phyloP scores from a whole-genome alignment of 2,113 vertebrate species.

The Gymnorhina tibicen region DNA sequence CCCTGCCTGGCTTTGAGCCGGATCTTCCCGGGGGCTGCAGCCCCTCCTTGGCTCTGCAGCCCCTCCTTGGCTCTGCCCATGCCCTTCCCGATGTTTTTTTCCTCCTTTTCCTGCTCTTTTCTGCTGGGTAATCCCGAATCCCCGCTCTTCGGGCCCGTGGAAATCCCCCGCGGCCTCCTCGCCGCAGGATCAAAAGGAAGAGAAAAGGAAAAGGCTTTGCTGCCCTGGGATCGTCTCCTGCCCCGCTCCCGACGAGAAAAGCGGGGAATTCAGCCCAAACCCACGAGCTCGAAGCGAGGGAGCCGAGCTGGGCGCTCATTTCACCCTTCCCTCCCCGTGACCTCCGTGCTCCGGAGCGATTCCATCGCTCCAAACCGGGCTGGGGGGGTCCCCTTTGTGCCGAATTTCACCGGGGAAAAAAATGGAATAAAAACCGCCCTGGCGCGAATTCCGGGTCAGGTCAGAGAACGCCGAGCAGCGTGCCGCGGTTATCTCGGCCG shows the following conservation, averaged over 20 bases:
- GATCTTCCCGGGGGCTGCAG: neutral
- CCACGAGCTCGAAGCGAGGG: neutral
- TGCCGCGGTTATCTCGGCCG: neutral
- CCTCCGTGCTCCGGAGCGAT: neutral
- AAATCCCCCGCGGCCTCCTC: neutral
- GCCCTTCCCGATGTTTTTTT: neutral
- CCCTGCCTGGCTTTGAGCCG: neutral
- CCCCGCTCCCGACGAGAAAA: neutral
- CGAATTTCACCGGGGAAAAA: neutral
- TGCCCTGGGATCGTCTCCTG: neutral
- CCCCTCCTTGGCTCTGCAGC: neutral
- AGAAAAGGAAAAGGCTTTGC: neutral
- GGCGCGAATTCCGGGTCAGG: too few species aligned
- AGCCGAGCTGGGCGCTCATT: neutral
- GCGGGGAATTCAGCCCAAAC: neutral
- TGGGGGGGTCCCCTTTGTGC: neutral
- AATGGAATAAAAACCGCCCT: accelerated
- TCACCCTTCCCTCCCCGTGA: neutral
- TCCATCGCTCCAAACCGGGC: neutral
- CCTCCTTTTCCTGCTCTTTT: neutral
- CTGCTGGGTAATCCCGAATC: neutral
- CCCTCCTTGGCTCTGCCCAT: neutral
- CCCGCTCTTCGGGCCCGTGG: neutral
- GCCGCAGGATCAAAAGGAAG: neutral
- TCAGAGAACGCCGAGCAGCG: too few species aligned